phyloP scores from a whole-genome alignment of 2,888 invertebrate species.

The Agrochola macilenta region DNA sequence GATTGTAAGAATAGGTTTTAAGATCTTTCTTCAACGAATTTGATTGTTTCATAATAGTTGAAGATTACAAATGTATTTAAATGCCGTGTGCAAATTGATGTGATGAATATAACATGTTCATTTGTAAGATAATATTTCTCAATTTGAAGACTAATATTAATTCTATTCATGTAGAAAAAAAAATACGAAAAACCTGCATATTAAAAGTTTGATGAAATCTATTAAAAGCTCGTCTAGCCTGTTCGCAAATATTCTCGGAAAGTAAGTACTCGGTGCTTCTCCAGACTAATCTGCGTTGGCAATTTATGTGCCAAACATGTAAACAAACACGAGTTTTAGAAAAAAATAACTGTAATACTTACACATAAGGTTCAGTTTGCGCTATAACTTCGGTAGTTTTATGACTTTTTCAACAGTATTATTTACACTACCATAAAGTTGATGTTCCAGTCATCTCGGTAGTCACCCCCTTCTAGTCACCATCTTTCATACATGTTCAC shows the following conservation, averaged over 20 bases:
- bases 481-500: no score
- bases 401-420: no score
- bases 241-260: background rate
- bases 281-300: no score
- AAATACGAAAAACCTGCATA: background rate
- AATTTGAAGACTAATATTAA: background rate
- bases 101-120: background rate
- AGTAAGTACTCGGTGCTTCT: no score
- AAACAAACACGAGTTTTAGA: no score
- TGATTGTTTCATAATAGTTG: slow-evolving; percentile 42
- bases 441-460: no score
- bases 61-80: background rate
- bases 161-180: background rate
- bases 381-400: no score
- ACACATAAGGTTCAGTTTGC: no score
- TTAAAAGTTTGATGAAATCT: background rate
- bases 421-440: no score
- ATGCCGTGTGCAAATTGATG: slow-evolving; percentile 19
- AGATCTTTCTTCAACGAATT: slow-evolving; percentile 12
- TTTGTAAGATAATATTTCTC: background rate
- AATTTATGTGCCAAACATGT: no score
- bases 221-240: background rate
- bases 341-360: no score
- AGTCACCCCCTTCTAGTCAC: no score
- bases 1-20: slow-evolving; percentile 5